These are phyloP conservation scores for Gallinago media DNA, from an alignment of 2,113 vertebrate genomes.

Conservation along the genomic window DNA sequence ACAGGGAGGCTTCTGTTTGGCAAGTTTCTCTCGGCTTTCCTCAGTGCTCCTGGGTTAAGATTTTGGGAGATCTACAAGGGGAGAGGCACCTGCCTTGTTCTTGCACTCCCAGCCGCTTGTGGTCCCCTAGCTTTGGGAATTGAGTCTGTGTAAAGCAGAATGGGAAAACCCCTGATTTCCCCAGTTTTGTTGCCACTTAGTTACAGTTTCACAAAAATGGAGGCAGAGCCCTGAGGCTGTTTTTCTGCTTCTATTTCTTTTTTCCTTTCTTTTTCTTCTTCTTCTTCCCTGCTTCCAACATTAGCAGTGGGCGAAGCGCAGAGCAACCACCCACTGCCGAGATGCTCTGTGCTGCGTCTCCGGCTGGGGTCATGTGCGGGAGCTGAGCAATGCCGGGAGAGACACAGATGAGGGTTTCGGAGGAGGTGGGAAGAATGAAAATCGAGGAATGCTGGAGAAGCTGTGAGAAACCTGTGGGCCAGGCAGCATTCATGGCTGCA, in stretches of 20 bases:
- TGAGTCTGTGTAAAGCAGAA: not conserved
- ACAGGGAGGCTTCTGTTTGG: not conserved
- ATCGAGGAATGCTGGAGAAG: not conserved
- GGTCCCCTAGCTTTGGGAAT: not conserved
- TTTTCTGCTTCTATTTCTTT: not conserved
- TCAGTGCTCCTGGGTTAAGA: not conserved
- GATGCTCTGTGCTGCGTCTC: constrained; percentile 1
- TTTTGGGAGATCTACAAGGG: not conserved
- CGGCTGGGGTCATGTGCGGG: not conserved
- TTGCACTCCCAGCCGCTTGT: not conserved
- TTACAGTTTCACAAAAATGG: not conserved
- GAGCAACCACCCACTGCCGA: not conserved
- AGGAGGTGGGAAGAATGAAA: not conserved
- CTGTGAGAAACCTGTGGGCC: not conserved
- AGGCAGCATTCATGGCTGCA: not conserved
- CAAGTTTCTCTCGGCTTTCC: not conserved
- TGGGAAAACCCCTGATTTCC: not conserved
- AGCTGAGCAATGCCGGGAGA: not conserved
- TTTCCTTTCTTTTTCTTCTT: constrained; percentile 54
- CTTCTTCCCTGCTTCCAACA: not conserved
- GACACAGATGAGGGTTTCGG: not conserved
- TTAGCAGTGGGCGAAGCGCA: constrained; percentile 14
- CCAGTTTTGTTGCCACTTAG: not conserved
- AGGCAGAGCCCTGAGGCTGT: not conserved
- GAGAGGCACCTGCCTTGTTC: not conserved